Evolutionary conservation across 2,797 vertebrate genomes (phyloP).

Genomic region (Gadopsis bispinosus): DNA sequence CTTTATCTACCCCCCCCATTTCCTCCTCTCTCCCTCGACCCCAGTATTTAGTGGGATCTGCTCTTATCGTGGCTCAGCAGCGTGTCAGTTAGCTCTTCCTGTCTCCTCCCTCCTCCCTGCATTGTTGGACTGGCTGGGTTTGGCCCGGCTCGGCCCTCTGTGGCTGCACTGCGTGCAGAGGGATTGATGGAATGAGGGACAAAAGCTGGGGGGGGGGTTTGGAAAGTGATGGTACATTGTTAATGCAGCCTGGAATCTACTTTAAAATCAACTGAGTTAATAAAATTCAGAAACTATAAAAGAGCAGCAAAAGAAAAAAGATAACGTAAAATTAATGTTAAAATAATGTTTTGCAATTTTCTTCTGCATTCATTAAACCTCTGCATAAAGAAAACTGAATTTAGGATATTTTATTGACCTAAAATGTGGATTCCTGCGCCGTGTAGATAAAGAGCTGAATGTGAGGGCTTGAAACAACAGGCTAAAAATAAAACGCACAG

Average conservation of each 20-base stretch:
- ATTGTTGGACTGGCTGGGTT: slow-evolving; percentile 69
- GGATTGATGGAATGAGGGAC: slow-evolving; percentile 23
- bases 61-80: slow-evolving; percentile 79
- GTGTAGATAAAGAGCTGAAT: not conserved
- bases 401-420: not conserved
- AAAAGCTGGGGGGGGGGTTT: not conserved
- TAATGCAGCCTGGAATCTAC: not conserved
- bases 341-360: not conserved
- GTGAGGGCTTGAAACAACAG: slow-evolving; percentile 9
- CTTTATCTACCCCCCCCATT: too few species aligned
- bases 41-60: slow-evolving; percentile 61
- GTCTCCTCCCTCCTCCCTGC: slow-evolving; percentile 52
- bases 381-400: not conserved
- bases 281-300: not conserved
- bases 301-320: not conserved
- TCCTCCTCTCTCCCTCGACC: slow-evolving; percentile 39
- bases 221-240: not conserved
- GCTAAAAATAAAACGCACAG: slow-evolving; percentile 46
- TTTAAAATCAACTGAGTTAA: not conserved
- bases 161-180: slow-evolving; percentile 21
- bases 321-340: not conserved
- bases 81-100: slow-evolving; percentile 52
- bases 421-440: not conserved
- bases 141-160: slow-evolving; percentile 53
- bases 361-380: not conserved